A percentile compares a stretch with the other conserved stretches of the same genome.
Conservation (phyloP, 2,113 vertebrate species). For the Cranoglanis bouderius region DNA sequence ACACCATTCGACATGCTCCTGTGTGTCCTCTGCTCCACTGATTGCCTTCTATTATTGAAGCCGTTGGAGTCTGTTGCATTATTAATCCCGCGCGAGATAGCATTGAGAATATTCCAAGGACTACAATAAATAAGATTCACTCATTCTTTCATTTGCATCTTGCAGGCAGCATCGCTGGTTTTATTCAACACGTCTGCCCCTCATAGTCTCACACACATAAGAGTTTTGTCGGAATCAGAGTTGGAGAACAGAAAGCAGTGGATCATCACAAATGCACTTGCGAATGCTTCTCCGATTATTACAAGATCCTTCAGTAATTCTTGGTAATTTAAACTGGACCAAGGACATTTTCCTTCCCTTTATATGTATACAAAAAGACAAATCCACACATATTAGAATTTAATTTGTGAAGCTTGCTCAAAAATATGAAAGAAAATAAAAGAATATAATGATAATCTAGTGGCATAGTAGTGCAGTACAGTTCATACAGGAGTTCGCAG, state of each 20-base stretch:
- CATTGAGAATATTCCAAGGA: conserved; percentile 61
- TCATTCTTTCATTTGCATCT: conserved; percentile 65
- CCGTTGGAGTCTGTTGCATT: conserved; percentile 63
- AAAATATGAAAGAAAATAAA: conserved; percentile 1
- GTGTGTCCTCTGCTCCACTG: conserved; percentile 56
- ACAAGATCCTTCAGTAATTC: background rate
- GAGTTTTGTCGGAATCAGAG: conserved; percentile 69
- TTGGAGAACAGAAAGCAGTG: conserved; percentile 65
- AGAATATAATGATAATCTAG: background rate
- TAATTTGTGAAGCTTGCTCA: background rate
- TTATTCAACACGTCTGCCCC: conserved; percentile 48
- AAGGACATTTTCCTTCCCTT: background rate
- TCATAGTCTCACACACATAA: background rate
- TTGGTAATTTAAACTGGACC: background rate
- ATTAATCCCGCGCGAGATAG: conserved; percentile 65
- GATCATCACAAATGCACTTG: conserved; percentile 19
- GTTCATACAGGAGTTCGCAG: no score
- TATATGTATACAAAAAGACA: background rate
- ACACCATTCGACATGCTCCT: conserved; percentile 54
- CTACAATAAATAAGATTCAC: conserved; percentile 66
- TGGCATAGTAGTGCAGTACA: background rate
- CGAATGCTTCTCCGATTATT: background rate
- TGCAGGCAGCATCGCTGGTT: conserved; percentile 44
- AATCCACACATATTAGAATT: background rate
- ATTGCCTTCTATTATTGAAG: conserved; percentile 71